A percentile compares a stretch with the other conserved stretches of the same genome.
Conservation (phyloP, 2,113 vertebrate species). For the Poecile atricapillus region DNA sequence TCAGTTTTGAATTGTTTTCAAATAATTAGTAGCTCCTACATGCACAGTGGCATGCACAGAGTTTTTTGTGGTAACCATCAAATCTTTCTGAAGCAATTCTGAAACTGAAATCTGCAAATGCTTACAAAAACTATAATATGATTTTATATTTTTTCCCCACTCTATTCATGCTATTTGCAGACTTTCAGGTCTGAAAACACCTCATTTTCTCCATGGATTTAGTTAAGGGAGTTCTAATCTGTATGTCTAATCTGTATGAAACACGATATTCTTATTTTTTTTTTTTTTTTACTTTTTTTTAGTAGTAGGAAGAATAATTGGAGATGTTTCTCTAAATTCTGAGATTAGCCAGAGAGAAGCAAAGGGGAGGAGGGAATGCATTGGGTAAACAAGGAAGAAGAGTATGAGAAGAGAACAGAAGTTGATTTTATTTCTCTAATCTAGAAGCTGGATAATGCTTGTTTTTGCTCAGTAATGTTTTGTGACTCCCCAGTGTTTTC, state of each 20-base stretch:
- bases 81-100: neutral
- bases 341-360: neutral
- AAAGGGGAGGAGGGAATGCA: neutral
- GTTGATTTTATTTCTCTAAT: neutral
- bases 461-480: neutral
- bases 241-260: neutral
- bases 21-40: neutral
- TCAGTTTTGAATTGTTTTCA: neutral
- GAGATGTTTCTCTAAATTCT: neutral
- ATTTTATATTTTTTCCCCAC: neutral
- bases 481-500: neutral
- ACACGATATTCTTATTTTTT: accelerated
- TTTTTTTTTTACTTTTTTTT: neutral
- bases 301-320: neutral
- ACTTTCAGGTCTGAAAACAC: neutral
- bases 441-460: neutral
- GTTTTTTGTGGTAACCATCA: neutral
- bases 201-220: neutral
- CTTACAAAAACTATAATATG: neutral
- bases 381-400: neutral
- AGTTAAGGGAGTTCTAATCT: neutral
- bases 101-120: neutral
- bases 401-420: neutral
- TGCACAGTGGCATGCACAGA: neutral
- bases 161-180: neutral